Evolutionary conservation across 35 echinoderm and acorn worm species (phyloP).

Genomic region (Holothuria glaberrima): DNA sequence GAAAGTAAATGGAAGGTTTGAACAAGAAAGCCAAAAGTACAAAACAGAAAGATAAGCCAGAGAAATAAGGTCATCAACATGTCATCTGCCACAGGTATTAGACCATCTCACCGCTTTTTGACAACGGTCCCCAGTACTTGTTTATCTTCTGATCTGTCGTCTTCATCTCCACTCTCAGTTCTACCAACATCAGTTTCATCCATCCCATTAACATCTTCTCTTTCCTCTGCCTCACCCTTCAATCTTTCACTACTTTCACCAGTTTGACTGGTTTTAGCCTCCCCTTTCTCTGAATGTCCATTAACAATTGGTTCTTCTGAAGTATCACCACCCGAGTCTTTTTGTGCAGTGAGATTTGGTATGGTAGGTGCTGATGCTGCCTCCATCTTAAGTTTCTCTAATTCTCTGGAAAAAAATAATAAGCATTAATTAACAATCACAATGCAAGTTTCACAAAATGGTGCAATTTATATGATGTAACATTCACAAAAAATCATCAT

Average conservation of each 20-base stretch:
- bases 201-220: not conserved
- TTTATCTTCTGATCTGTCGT: constrained; percentile 25
- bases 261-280: constrained; percentile 4
- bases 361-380: too few relatives aligned
- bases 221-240: not conserved
- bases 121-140: not conserved
- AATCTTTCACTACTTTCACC: not conserved
- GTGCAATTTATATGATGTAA: too few relatives aligned
- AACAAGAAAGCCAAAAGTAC: too few relatives aligned
- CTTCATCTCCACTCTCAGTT: constrained; percentile 56
- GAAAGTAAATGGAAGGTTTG: too few relatives aligned
- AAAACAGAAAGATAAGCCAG: too few relatives aligned
- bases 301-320: constrained; percentile 3
- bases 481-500: too few relatives aligned
- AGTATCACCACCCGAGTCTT: not conserved
- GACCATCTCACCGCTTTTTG: constrained; percentile 48
- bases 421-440: too few relatives aligned
- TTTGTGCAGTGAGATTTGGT: not conserved
- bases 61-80: too few relatives aligned
- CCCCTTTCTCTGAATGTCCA: not conserved
- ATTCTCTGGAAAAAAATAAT: too few relatives aligned
- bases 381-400: too few relatives aligned
- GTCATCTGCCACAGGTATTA: too few relatives aligned
- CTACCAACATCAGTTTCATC: constrained; percentile 49
- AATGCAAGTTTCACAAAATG: too few relatives aligned